Evolutionary conservation across 2,888 invertebrate genomes (phyloP), one percentile per base, ranked within the genome.

Genomic region (Hylaea fasciaria): DNA sequence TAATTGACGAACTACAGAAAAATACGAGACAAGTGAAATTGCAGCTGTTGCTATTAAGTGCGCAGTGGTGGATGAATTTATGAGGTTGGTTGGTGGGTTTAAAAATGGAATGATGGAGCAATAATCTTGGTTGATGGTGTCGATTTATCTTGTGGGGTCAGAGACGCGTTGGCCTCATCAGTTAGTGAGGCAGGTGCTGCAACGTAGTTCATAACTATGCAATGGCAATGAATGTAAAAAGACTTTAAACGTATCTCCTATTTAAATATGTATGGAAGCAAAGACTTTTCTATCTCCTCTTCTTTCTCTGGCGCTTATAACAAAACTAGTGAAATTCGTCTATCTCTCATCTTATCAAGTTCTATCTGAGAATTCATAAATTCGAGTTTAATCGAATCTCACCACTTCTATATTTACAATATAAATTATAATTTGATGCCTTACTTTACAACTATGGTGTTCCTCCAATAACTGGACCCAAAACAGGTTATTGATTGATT

Each of bases 101-200:
- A 46, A 54, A 60, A 55, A 55, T 45, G 35, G 44, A 54, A 58
- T 58, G 22, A 40, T 52, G 49, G 43, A 57, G 59, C 53, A 45
- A 57, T 57, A 53, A 59, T 44, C 28, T 57, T 56, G 39, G 49
- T 56, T 52, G 58, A 63, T 59, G 55, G 45, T 46, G 22, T 22
- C 59, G 49, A 64, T 64, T 59, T 59, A 56, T 64, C 59, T 59
- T 43, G 35, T 29, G 43, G 22, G 58, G 56, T 50, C 32, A 32
- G 32, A 32, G 32, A 32, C 43, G 50, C 29, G 32, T 37, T 52
- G 56, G 55, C 48, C 61, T 45, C 52, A 56, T 56, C 16, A 49
- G 37, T 44, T 45, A 28, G n/a, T 50, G 16, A 40, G 41, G 50
- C 50, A 51, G 50, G 41, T 55, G 55, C 28, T 48, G 14, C 37